Evolutionary conservation across 2,113 vertebrate species (phyloP).

Genomic region (Dasypus novemcinctus): DNA sequence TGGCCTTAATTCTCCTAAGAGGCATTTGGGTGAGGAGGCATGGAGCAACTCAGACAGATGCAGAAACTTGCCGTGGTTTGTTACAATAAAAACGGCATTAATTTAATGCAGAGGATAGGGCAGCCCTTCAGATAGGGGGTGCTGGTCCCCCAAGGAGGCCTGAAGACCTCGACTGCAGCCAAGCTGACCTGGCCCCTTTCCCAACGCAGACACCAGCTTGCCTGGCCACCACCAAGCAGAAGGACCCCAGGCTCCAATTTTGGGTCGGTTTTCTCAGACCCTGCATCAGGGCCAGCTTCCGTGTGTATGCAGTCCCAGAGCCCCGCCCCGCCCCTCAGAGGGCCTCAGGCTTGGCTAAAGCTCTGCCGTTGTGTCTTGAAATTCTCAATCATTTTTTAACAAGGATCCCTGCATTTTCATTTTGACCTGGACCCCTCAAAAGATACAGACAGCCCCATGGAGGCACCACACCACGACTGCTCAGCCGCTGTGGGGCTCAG

Average conservation of each 20-base stretch:
- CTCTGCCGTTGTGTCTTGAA: background rate
- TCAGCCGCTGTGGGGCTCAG: fast-evolving
- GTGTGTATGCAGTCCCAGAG: fast-evolving
- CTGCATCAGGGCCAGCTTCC: background rate
- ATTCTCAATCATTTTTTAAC: background rate
- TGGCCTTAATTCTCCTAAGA: background rate
- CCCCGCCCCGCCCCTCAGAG: background rate
- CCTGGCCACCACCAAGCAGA: background rate
- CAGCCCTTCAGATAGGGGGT: background rate
- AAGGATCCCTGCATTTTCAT: background rate
- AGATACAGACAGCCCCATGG: background rate
- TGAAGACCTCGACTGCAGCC: background rate
- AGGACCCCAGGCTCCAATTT: background rate
- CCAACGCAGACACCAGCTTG: background rate
- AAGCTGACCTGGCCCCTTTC: background rate
- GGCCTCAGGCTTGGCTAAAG: background rate
- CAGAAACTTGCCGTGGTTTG: background rate
- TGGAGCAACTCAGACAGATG: background rate
- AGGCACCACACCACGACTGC: fast-evolving
- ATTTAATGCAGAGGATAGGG: background rate
- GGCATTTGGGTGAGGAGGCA: background rate
- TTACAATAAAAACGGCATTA: background rate
- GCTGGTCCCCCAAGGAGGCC: background rate
- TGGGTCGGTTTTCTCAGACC: background rate
- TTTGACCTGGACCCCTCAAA: background rate